Conservation (phyloP, 2,888 invertebrate species). For the Drosophila melanosoma region DNA sequence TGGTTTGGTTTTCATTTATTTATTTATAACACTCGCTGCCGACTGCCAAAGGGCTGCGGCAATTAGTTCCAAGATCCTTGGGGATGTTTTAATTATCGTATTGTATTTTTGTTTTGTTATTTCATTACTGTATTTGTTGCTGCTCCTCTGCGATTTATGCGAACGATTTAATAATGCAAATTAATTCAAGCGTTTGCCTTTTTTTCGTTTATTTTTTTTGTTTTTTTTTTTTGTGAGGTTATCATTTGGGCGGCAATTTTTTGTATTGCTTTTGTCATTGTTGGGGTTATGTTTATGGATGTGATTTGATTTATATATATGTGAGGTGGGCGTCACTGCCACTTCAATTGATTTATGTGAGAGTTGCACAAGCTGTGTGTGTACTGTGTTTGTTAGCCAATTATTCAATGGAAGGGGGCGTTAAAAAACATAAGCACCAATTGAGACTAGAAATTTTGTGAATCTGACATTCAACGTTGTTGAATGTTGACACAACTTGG, state of each 20-base stretch:
- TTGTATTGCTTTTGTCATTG: conserved; percentile 23
- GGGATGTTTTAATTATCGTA: conserved; percentile 70
- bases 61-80: conserved; percentile 66
- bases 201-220: conserved; percentile 30
- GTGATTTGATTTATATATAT: conserved; percentile 56
- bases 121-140: conserved; percentile 46
- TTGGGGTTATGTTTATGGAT: conserved; percentile 39
- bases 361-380: conserved; percentile 3
- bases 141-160: conserved; percentile 55
- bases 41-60: conserved; percentile 65
- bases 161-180: conserved; percentile 71
- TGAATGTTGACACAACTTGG: not conserved
- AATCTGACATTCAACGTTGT: not conserved
- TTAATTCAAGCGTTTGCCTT: conserved; percentile 56
- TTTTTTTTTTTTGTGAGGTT: conserved; percentile 9
- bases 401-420: not conserved
- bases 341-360: conserved; percentile 44
- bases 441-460: not conserved
- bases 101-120: conserved; percentile 51
- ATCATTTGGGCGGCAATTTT: conserved; percentile 39
- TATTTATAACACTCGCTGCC: conserved; percentile 62
- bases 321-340: conserved; percentile 18
- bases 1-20: conserved; percentile 56
- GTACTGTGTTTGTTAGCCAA: conserved; percentile 1
- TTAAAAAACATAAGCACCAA: conserved; percentile 2